Base-by-base conservation (phyloP, 2,797 vertebrate species). In the Chiroxiphia lanceolata region DNA sequence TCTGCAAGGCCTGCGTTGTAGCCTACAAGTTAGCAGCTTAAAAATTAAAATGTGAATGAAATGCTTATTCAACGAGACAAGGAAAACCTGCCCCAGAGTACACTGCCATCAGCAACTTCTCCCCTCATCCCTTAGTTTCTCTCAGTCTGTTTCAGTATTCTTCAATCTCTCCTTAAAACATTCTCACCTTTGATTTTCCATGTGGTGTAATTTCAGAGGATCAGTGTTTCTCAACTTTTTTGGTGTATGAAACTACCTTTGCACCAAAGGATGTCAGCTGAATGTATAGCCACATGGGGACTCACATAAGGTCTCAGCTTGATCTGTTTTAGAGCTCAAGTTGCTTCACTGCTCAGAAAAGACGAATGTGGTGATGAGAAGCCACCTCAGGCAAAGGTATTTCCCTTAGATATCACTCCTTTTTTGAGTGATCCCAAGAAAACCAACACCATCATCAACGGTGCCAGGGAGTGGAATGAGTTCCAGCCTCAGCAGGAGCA, bases 391-490 rank as follows among this genome's bases (percentile, higher is more conserved):
- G 18, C 23, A 44, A 3, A 16, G 9, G 7, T 70, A 34, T 53
- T 56, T 67, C n/a, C 33, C 15, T 45, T 34, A 53, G 31, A 11
- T 33, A 48, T 3, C 15, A 14, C 38, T 61, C 27, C 10, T 5
- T 16, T 78, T 42, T 77, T 56, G 1, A 2, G 3, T 9, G 13
- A 81, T 25, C 48, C 48, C 40, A 70, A 40, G 26, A 40, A 25
- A 78, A 63, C 11, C 0, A 0, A 14, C 17, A 40, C 7, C 34
- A 26, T 22, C 22, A 20, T 47, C 21, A 15, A 2, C 0, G 0
- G 6, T 68, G 60, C 51, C 53, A 47, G 33, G 0, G 0, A 78
- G 20, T 20, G 16, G 34, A 90, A 31, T 9, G 20, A 47, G 47
- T 1, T 3, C 9, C 1, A 1, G 18, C 12, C 14, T 31, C 40